Conservation (phyloP, 2,797 vertebrate species). For the Scarus forsteni region DNA sequence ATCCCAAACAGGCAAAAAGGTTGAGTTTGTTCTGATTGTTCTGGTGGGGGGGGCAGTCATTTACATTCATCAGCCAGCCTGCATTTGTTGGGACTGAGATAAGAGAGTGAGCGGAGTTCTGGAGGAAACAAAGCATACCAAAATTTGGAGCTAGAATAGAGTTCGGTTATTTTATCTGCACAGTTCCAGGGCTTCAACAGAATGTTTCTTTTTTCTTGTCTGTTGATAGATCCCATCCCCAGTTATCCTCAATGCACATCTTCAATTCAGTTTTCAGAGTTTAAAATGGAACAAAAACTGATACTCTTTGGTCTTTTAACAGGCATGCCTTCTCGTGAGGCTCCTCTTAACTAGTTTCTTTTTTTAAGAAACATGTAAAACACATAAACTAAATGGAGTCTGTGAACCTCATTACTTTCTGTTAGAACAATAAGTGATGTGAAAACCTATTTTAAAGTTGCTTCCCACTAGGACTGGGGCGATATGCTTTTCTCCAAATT, state of each 20-base stretch:
- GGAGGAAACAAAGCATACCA: slow-evolving; percentile 27
- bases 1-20: slow-evolving; percentile 71
- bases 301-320: too few relatives aligned
- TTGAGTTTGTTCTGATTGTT: slow-evolving; percentile 74
- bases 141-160: slow-evolving; percentile 25
- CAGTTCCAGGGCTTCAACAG: slow-evolving; percentile 10
- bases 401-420: too few relatives aligned
- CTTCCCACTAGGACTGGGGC: too few relatives aligned
- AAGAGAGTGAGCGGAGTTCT: slow-evolving; percentile 17
- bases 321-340: too few relatives aligned
- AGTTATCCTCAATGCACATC: neutral
- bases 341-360: too few relatives aligned
- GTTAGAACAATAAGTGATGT: too few relatives aligned
- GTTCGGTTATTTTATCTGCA: slow-evolving; percentile 32
- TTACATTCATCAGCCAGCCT: slow-evolving; percentile 69
- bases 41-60: slow-evolving; percentile 55
- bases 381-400: too few relatives aligned
- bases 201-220: neutral
- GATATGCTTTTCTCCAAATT: too few relatives aligned
- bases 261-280: neutral
- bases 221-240: neutral
- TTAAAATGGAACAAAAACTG: neutral
- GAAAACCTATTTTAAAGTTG: too few relatives aligned
- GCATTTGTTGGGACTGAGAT: slow-evolving; percentile 58
- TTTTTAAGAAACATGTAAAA: too few relatives aligned